These are phyloP conservation scores for Magallana angulata DNA, from an alignment of 1,140 invertebrate species.

Conservation along the genomic window DNA sequence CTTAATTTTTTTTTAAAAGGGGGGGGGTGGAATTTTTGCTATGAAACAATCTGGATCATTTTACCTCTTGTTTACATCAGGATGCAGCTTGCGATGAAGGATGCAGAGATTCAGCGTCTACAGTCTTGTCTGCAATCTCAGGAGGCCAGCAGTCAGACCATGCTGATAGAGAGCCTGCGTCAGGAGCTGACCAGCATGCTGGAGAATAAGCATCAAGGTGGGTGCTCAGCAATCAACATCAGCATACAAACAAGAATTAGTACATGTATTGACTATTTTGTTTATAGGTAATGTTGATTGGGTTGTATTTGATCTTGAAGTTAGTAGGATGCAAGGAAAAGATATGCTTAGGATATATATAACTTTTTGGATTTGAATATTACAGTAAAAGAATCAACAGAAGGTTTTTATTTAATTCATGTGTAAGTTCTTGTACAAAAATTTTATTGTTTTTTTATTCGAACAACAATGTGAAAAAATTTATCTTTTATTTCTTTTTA, in stretches of 20 bases:
- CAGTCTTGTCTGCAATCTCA: constrained; percentile 62
- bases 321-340: too few species aligned
- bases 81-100: constrained; percentile 71
- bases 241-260: too few species aligned
- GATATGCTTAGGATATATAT: too few species aligned
- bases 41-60: too few species aligned
- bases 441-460: background rate
- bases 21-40: too few species aligned
- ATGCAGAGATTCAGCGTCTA: constrained; percentile 73
- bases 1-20: too few species aligned
- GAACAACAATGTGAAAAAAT: background rate
- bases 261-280: too few species aligned
- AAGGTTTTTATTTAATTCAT: background rate
- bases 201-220: constrained; percentile 69
- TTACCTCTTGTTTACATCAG: constrained; percentile 50
- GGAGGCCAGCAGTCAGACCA: constrained; percentile 63
- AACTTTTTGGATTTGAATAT: background rate
- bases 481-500: too few species aligned
- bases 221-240: background rate
- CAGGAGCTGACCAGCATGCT: constrained; percentile 67
- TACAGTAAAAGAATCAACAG: background rate
- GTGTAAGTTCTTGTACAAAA: background rate
- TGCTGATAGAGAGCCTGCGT: constrained; percentile 64
- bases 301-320: too few species aligned
- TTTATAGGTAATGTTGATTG: too few species aligned